Evolutionary conservation across 1,140 invertebrate genomes (phyloP), one percentile per base, ranked within the genome.

Genomic region (Drosophila nikananu): DNA sequence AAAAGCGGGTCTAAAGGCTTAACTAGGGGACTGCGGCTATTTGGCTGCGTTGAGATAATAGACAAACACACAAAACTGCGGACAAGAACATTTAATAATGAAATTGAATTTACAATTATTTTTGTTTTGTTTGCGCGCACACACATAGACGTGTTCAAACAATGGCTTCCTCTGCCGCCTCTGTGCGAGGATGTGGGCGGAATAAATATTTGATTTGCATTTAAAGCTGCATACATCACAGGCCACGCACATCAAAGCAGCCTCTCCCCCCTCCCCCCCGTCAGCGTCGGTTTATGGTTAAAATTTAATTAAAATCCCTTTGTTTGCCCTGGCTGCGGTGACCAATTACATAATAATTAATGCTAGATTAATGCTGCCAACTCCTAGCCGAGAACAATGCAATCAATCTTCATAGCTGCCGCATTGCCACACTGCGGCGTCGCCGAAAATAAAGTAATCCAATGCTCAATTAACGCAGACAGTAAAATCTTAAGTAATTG

Each of bases 401-500:
- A 77, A 86, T 86, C 77, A 86, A 80, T 59, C 57, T 61, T 62
- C 46, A 66, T 52, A 37, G 35, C 64, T 58, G 54, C 46, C 44
- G 37, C 39, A 9, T 3, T 42, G 39, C n/a, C 25, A 25, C 17
- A 3, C 9, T 10, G 39, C 59, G 51, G 44, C 46, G 32, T 15
- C 39, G 32, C 21, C 39, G 54, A 52, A 52, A 79, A 80, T 83
- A 49, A 81, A 83, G 84, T 77, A 80, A 87, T 84, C 66, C 84
- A 83, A 84, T 84, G 84, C 84, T 89, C 84, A 87, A 87, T 87
- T 87, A 87, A 89, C 86, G 74, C 54, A 63, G 65, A 72, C 86
- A 90, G 84, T 87, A 81, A 90, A 87, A 87, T 87, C 83, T 87
- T 87, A 87, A 87, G 83, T 87, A 87, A 87, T 87, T 84, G 84